phyloP scores from a whole-genome alignment of 2,888 invertebrate species.

The Thumatha senex region DNA sequence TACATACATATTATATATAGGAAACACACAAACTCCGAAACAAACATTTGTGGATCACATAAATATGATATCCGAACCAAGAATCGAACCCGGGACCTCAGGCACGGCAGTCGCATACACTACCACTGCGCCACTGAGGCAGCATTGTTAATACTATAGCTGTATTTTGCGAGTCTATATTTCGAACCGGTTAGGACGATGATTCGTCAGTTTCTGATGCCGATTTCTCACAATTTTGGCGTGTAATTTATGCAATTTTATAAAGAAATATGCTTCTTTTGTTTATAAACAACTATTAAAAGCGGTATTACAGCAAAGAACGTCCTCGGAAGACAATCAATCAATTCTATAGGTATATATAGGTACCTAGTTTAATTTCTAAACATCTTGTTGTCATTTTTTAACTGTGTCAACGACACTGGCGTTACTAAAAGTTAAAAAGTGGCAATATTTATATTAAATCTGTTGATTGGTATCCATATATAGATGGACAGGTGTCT shows the following conservation, averaged over 20 bases:
- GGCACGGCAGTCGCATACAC: too few species aligned
- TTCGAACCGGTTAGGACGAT: slow-evolving; percentile 68
- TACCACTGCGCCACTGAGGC: too few species aligned
- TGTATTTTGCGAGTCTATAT: slow-evolving; percentile 75
- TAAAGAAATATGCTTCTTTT: slow-evolving; percentile 4
- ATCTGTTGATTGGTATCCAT: slow-evolving; percentile 63
- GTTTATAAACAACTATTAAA: background rate
- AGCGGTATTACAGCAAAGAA: background rate
- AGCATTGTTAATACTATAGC: slow-evolving; percentile 44
- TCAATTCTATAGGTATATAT: too few species aligned
- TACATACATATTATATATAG: too few species aligned
- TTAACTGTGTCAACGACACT: slow-evolving; percentile 30
- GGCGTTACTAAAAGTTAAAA: slow-evolving; percentile 18
- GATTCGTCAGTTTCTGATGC: slow-evolving; percentile 53
- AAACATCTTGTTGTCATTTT: slow-evolving; percentile 2
- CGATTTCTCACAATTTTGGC: slow-evolving; percentile 28
- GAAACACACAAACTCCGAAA: too few species aligned
- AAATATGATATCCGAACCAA: too few species aligned
- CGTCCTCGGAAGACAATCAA: background rate
- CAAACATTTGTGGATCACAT: too few species aligned
- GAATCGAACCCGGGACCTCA: too few species aligned
- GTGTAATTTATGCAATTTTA: slow-evolving; percentile 8
- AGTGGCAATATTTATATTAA: slow-evolving; percentile 32
- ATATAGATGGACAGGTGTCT: slow-evolving; percentile 58
- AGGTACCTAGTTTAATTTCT: too few species aligned